Base-by-base conservation (phyloP, 1,140 invertebrate genomes). In the Drosophila sturtevanti region DNA sequence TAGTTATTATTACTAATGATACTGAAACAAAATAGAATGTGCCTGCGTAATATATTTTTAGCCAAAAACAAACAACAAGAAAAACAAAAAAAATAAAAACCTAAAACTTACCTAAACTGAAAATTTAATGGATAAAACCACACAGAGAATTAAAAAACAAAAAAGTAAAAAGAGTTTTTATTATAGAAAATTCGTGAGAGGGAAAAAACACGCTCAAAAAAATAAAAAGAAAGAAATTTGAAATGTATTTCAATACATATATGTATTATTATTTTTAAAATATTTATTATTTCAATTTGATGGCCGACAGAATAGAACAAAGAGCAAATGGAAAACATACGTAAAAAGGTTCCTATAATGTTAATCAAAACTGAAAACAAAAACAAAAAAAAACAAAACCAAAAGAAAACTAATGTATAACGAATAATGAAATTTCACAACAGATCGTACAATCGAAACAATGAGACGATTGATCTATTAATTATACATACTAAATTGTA, bases 21-120 rank as follows among this genome's bases (percentile, higher is more conserved):
- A 91, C 70, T 91, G 80, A 86, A 86, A 91, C 89, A 91, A 91
- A 91, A 91, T 91, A 91, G 89, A 91, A 91, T 91, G 89, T 91
- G 89, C 89, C 89, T 91, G 89, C 89, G 79, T 91, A 89, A 91
- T 87, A 89, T 91, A 89, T 89, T 91, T 91, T 89, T 91, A 91
- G 89, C 85, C 85, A 90, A 84, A 82, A 75, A 72, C 65, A 56
- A 71, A 71, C 22, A 22, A 55, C 54, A 68, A 70, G 2, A 4
- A 58, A 54, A 66, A 64, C 34, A 59, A 80, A 64, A 65, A 34
- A 1, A 60, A 68, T 27, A 58, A 10, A 11, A 48, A 48, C 41
- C 21, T 16, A 16, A 64, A 78, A 55, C 22, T 55, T 31, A 55
- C 52, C 52, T 55, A 55, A 55, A 55, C 18, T 14, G 9, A 63